Base-by-base conservation (phyloP, 2,113 vertebrate genomes). In the Rostratula benghalensis region DNA sequence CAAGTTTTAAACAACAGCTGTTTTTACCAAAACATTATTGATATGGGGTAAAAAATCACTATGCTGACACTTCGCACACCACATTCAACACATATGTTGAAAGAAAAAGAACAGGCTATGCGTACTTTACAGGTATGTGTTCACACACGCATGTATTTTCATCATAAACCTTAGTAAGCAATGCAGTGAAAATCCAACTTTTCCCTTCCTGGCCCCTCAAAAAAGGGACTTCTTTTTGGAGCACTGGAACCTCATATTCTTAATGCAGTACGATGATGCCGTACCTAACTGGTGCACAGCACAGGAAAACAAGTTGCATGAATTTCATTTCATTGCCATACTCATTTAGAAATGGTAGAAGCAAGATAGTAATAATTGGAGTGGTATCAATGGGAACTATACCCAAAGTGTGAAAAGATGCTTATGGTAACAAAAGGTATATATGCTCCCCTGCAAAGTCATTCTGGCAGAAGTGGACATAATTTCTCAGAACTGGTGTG, bases 231-330 rank as follows among this genome's bases (percentile, higher is more conserved):
- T 76, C 11, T 33, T 21, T 14, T n/a, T 33, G 0, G 3, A 48
- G 35, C 8, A 61, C 30, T 35, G 30, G 35, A 69, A 27, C 9
- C 0, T 4, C 0, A 0, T 56, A n/a, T 18, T 61, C 24, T 28
- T 13, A 60, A 60, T 12, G 31, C 9, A 46, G 4, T 37, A 46
- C 25, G 25, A 79, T 80, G 8, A 43, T 37, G 5, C 8, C 78
- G 8, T 41, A 59, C 28, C 20, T 37, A 50, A 23, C 9, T 24
- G 3, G 13, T 56, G 7, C 19, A 65, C 6, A 65, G 45, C 7
- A 65, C 19, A 67, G 31, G 16, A 81, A 77, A 56, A 65, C 0
- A 0, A 17, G 1, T 60, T 76, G 43, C 35, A 84, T 57, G 70
- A 45, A 53, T 57, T 83, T 86, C 7, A 57, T 8, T 43, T 28